Evolutionary conservation across 2,113 vertebrate genomes (phyloP).

Genomic region (Poeciliopsis retropinna): DNA sequence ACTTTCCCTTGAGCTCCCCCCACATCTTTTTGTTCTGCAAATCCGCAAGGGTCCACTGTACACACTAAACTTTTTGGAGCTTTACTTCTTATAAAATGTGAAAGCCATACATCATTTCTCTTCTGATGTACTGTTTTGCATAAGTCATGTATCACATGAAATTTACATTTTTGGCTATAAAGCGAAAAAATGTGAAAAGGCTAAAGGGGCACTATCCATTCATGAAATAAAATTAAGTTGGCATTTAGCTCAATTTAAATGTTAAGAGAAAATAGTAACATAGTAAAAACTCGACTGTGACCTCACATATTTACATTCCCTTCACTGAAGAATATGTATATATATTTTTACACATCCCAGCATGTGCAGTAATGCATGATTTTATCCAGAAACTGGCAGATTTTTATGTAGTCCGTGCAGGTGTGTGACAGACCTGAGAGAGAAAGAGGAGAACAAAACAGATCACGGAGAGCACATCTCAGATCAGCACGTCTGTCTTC

Average conservation of each 20-base stretch:
- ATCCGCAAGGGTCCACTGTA: too few species aligned
- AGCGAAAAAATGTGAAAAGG: background rate
- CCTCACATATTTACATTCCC: background rate
- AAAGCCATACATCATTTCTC: too few species aligned
- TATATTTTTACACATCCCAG: background rate
- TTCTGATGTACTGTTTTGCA: too few species aligned
- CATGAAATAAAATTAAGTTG: background rate
- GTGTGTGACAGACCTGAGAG: slow-evolving; percentile 27
- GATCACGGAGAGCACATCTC: slow-evolving; percentile 28
- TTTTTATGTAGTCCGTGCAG: slow-evolving; percentile 29
- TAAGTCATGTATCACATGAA: background rate
- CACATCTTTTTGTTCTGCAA: background rate
- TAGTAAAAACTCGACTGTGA: background rate
- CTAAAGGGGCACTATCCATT: background rate
- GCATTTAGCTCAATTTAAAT: background rate
- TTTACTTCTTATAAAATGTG: too few species aligned
- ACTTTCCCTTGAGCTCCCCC: background rate
- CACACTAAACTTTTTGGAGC: too few species aligned
- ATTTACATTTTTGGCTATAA: background rate
- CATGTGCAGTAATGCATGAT: background rate
- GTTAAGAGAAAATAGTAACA: background rate
- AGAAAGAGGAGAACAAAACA: slow-evolving; percentile 4
- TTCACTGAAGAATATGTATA: background rate
- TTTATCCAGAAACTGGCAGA: background rate
- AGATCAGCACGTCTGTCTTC: slow-evolving; percentile 55